Evolutionary conservation across 2,113 vertebrate genomes (phyloP), one percentile per base, ranked within the genome.

Genomic region (Patagioenas fasciata): DNA sequence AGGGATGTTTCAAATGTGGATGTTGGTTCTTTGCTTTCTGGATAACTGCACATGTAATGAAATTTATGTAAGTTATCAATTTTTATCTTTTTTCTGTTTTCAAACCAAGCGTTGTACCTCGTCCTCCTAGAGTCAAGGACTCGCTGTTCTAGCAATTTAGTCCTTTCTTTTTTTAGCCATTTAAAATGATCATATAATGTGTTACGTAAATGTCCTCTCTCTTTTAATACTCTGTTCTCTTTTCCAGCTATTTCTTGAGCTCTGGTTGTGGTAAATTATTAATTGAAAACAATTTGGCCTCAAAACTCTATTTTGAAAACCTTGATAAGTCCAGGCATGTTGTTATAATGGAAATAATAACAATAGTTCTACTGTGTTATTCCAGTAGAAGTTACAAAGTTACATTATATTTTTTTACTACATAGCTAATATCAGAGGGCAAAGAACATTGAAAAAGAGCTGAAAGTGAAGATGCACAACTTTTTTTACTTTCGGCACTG

Each of bases 71-170:
- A 82, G 47, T 69, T 71, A 48, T 7, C 47, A 66, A 32, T 85
- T 93, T 79, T 75, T 40, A 28, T 81, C 5, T 48, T 74, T 91
- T 80, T 84, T 80, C 21, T 13, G 5, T 86, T 83, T 94, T 84
- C 16, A 36, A 91, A 32, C 8, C 7, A 64, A 36, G 15, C 2
- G 1, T 56, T 93, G 50, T 75, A 32, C 47, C 21, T 89, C 91
- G 48, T 91, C 56, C 79, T 95, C 82, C 56, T 60, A 65, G 64
- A 93, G 64, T 67, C 88, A 91, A 83, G 72, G 65, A 86, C 93
- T 92, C 7, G 0, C 24, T 92, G 82, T 90, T 88, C 82, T 84
- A 79, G 69, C 25, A 38, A 84, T 65, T 57, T 78, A 67, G 67
- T 31, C n/a, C 58, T 38, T 77, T 64, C 53, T 80, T 77, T 88